Conservation (phyloP, 2,113 vertebrate species). For the Pomatostomus ruficeps region DNA sequence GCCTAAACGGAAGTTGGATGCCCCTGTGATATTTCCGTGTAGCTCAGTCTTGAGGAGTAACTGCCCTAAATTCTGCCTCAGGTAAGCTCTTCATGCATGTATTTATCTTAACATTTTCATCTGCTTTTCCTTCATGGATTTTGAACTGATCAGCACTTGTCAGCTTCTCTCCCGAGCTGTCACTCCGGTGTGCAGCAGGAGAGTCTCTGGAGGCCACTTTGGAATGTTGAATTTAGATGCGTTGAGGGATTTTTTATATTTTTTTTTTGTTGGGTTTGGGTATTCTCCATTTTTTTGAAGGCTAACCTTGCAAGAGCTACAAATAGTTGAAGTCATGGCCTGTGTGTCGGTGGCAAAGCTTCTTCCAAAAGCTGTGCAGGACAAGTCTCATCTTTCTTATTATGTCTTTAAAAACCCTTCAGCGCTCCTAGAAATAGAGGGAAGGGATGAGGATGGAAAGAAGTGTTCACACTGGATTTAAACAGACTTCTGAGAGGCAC, state of each 20-base stretch:
- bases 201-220: not conserved
- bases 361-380: not conserved
- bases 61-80: not conserved
- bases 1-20: not conserved
- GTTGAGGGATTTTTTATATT: not conserved
- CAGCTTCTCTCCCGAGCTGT: not conserved
- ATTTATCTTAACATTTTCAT: not conserved
- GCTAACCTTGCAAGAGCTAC: not conserved
- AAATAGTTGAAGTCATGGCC: not conserved
- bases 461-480: not conserved
- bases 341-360: not conserved
- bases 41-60: not conserved
- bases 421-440: not conserved
- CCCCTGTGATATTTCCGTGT: not conserved
- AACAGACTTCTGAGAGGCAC: not conserved
- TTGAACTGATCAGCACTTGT: not conserved
- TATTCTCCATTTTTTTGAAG: not conserved
- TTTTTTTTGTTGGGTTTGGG: not conserved
- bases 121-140: not conserved
- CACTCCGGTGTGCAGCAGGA: not conserved
- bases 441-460: not conserved
- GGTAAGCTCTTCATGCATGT: constrained; percentile 7
- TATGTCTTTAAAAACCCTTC: not conserved
- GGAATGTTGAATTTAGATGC: not conserved
- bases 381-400: not conserved